Conservation (phyloP, 35 echinoderm and acorn worm genomes). For the Strongylocentrotus purpuratus region DNA sequence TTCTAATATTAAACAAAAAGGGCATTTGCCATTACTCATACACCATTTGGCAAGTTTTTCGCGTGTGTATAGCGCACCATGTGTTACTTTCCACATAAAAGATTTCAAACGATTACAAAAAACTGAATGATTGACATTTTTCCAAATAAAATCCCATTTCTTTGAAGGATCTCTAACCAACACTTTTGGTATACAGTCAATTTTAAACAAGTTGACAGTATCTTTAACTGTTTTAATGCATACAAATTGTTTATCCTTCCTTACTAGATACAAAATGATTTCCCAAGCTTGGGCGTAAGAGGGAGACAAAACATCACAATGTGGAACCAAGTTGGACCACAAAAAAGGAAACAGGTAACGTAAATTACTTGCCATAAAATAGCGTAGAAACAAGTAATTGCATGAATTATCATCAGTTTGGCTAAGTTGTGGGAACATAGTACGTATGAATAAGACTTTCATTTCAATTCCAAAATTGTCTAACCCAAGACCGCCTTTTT, state of each 20-base stretch:
- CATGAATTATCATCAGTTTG: not conserved
- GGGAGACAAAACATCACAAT: not conserved
- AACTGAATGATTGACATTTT: not conserved
- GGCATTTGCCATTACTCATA: not conserved
- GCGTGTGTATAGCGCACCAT: not conserved
- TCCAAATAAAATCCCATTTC: conserved; percentile 50
- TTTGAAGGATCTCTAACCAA: not conserved
- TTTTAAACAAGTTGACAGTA: not conserved
- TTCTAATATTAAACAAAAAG: not conserved
- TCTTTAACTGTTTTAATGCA: not conserved
- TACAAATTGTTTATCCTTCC: not conserved
- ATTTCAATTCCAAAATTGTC: not conserved
- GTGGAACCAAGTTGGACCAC: not conserved
- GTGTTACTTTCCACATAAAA: not conserved
- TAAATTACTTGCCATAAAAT: conserved; percentile 1
- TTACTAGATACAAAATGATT: not conserved
- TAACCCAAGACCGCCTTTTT: not conserved
- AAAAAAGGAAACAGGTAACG: not conserved
- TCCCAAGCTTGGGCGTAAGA: not conserved
- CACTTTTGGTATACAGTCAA: not conserved
- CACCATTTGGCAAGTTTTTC: not conserved
- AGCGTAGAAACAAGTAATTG: not conserved
- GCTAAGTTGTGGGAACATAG: not conserved
- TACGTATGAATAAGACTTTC: not conserved
- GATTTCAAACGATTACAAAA: conserved; percentile 42